These are phyloP conservation scores for Tragelaphus strepsiceros DNA, from an alignment of 2,113 vertebrate genomes.

Conservation along the genomic window DNA sequence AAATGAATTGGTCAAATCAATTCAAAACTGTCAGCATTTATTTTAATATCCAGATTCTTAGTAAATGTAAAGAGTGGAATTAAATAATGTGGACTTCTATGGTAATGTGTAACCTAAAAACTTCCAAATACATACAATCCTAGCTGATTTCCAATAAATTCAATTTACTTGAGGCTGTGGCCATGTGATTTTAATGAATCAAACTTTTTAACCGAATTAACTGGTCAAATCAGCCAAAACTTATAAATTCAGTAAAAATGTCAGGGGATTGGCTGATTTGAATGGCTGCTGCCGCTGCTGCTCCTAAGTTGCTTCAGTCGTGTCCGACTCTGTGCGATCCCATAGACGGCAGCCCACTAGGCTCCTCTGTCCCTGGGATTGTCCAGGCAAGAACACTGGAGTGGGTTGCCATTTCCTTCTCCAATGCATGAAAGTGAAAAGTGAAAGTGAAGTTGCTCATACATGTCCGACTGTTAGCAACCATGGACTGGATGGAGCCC, in stretches of 20 bases:
- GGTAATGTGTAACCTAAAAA: background rate
- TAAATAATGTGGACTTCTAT: background rate
- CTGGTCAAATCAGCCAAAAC: conserved; percentile 13
- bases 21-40: conserved; percentile 29
- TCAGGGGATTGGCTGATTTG: background rate
- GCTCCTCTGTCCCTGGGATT: too few species aligned
- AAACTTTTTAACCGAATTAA: background rate
- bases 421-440: too few species aligned
- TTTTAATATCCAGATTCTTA: conserved; percentile 32
- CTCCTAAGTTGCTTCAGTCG: too few species aligned
- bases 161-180: background rate
- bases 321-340: too few species aligned
- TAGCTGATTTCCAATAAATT: background rate
- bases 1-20: background rate
- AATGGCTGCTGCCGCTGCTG: background rate
- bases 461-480: too few species aligned
- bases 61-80: background rate
- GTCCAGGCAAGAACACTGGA: too few species aligned
- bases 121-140: background rate
- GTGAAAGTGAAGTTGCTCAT: too few species aligned
- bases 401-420: too few species aligned
- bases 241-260: background rate
- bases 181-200: background rate
- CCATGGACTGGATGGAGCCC: too few species aligned
- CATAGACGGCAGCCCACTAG: too few species aligned